phyloP scores from a whole-genome alignment of 2,888 invertebrate species.

The Hypercompe scribonia region DNA sequence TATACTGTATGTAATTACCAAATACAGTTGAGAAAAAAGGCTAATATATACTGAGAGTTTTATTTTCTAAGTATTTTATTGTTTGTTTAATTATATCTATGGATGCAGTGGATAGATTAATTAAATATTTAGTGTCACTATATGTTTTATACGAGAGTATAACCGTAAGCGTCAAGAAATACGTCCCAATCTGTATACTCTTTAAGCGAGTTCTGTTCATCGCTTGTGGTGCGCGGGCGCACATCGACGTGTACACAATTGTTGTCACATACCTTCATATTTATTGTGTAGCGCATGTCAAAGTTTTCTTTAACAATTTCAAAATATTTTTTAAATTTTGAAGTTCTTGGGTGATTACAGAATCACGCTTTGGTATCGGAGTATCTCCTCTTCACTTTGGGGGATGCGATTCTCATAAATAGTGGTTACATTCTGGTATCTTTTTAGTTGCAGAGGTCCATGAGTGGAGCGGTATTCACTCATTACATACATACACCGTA shows the following conservation, averaged over 20 bases:
- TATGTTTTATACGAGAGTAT: background rate
- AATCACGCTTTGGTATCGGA: no score
- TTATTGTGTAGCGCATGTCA: constrained; percentile 57
- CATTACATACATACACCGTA: no score
- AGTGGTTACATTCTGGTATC: background rate
- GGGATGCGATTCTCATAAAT: background rate
- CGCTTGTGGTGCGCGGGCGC: constrained; percentile 52
- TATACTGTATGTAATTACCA: no score
- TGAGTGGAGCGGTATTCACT: background rate
- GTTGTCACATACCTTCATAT: constrained; percentile 81
- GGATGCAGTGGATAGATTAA: no score
- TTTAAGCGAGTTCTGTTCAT: constrained; percentile 25
- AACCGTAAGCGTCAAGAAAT: background rate
- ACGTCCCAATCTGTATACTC: constrained; percentile 29
- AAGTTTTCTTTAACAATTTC: constrained; percentile 46
- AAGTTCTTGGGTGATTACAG: background rate
- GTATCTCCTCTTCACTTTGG: no score
- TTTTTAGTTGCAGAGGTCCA: background rate
- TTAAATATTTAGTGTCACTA: no score
- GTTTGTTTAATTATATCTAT: no score
- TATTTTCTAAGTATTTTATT: no score
- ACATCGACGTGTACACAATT: constrained; percentile 64
- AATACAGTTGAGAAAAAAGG: no score
- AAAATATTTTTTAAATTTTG: background rate
- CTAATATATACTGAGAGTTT: no score